A percentile compares a stretch with the other conserved stretches of the same genome.
Evolutionary conservation across 2,888 invertebrate species (phyloP).

Genomic region (Euclidia mi): DNA sequence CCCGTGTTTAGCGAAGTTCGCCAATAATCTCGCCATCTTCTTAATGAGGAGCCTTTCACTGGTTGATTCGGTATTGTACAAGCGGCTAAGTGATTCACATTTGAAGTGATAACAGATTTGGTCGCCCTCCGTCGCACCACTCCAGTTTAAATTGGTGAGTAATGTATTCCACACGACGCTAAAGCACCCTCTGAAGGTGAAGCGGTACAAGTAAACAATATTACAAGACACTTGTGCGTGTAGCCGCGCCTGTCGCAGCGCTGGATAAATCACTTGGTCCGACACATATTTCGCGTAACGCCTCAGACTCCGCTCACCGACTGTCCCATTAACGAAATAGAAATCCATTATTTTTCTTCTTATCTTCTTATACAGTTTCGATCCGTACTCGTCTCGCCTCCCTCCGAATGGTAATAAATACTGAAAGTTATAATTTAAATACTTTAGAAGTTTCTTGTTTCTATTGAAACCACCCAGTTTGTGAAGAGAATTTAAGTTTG

Average conservation of each 20-base stretch:
- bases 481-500: slow-evolving; percentile 78
- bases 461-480: slow-evolving; percentile 75
- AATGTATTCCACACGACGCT: slow-evolving; percentile 76
- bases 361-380: slow-evolving; percentile 77
- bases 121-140: slow-evolving; percentile 82
- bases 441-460: slow-evolving; percentile 78
- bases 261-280: slow-evolving; percentile 86
- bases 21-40: slow-evolving; percentile 81
- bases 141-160: slow-evolving; percentile 73
- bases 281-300: slow-evolving; percentile 86
- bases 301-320: slow-evolving; percentile 76
- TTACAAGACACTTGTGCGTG: slow-evolving; percentile 71
- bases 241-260: slow-evolving; percentile 79
- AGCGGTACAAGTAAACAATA: slow-evolving; percentile 83
- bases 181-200: slow-evolving; percentile 78
- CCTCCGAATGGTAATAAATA: slow-evolving; percentile 85
- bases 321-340: slow-evolving; percentile 84
- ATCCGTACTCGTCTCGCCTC: slow-evolving; percentile 73
- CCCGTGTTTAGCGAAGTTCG: slow-evolving; percentile 85
- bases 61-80: slow-evolving; percentile 65
- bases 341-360: slow-evolving; percentile 80
- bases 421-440: slow-evolving; percentile 86
- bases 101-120: slow-evolving; percentile 88
- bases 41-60: slow-evolving; percentile 81
- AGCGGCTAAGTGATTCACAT: slow-evolving; percentile 79